These are phyloP conservation scores for Rhinolophus sinicus DNA, from an alignment of 2,113 vertebrate species.

Conservation along the genomic window DNA sequence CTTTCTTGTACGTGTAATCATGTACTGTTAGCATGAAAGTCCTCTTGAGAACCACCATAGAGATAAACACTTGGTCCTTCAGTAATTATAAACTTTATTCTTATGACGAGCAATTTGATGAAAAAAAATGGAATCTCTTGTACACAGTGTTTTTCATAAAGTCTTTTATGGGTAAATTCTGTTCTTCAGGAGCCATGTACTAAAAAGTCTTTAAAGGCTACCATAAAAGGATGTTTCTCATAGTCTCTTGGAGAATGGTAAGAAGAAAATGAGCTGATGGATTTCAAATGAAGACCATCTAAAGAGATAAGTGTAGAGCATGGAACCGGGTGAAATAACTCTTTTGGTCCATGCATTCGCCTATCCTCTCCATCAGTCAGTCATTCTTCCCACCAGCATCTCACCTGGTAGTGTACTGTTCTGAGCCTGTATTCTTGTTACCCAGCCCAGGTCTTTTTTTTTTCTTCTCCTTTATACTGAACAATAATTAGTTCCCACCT, in stretches of 20 bases:
- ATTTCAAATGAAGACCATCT: background rate
- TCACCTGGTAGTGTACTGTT: background rate
- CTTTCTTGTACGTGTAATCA: background rate
- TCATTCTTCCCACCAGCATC: background rate
- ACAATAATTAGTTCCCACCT: background rate
- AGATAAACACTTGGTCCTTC: constrained; percentile 65
- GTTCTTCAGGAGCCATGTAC: background rate
- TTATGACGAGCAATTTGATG: background rate
- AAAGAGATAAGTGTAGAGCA: background rate
- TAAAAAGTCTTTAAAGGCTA: constrained; percentile 23
- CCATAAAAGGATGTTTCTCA: constrained; percentile 62
- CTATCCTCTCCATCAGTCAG: background rate
- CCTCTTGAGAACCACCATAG: constrained; percentile 3
- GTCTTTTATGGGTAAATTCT: constrained; percentile 53
- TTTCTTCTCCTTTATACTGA: background rate
- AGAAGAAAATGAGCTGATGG: background rate
- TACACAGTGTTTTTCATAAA: constrained; percentile 50
- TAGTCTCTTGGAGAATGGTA: background rate
- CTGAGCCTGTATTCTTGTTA: background rate
- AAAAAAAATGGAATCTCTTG: constrained; percentile 29
- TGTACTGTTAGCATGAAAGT: constrained; percentile 28
- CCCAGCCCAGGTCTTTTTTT: background rate
- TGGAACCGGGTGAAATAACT: no score
- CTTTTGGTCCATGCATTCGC: background rate
- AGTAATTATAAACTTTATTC: constrained; percentile 63